These are phyloP conservation scores for Ctenochaetus hawaiiensis DNA, from an alignment of 2,797 vertebrate genomes.

Conservation along the genomic window DNA sequence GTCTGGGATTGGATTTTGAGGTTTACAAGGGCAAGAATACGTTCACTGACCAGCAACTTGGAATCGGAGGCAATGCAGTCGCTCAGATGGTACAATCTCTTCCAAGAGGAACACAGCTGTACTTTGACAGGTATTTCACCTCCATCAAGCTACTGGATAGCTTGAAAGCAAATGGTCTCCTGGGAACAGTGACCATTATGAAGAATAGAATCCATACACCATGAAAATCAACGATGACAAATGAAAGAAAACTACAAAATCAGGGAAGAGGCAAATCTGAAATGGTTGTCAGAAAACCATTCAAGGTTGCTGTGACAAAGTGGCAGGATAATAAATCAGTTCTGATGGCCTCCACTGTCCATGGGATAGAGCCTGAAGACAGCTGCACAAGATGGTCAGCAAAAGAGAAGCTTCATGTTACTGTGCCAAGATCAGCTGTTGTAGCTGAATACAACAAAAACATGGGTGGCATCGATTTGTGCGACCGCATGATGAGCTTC, in stretches of 20 bases:
- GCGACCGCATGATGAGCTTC: neutral
- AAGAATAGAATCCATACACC: no score
- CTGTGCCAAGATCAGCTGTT: neutral
- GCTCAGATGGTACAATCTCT: neutral
- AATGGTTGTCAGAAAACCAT: no score
- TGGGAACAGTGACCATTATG: neutral
- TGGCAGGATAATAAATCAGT: no score
- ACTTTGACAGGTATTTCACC: neutral
- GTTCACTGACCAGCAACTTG: neutral
- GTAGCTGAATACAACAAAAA: neutral
- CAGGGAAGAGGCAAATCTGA: no score
- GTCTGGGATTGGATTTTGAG: slow-evolving; percentile 4
- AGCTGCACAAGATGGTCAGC: neutral
- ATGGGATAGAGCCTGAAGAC: neutral
- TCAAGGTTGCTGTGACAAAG: no score
- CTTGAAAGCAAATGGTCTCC: neutral
- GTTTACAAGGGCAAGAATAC: neutral
- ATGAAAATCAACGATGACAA: no score
- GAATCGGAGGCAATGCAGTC: neutral
- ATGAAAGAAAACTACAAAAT: no score
- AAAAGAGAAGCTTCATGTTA: no score
- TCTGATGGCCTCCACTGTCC: neutral
- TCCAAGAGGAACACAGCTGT: neutral
- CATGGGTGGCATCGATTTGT: neutral
- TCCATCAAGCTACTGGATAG: neutral